Evolutionary conservation across 2,113 vertebrate species (phyloP).

Genomic region (Macquaria australasica): DNA sequence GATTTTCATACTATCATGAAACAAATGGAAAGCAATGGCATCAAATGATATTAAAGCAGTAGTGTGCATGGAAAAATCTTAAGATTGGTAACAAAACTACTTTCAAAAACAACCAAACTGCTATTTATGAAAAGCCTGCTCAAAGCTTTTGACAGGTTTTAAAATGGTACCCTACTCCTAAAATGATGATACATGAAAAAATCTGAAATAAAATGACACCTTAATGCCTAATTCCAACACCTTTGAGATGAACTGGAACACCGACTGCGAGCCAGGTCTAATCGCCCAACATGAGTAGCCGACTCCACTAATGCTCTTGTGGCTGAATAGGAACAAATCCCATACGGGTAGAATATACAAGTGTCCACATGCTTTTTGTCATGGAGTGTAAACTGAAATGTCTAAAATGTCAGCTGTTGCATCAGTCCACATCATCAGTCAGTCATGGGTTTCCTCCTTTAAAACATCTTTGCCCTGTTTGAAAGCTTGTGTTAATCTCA

Average conservation of each 20-base stretch:
- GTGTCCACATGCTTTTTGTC: not conserved
- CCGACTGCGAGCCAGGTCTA: not conserved
- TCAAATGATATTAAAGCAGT: not conserved
- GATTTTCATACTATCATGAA: constrained; percentile 18
- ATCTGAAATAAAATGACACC: no score
- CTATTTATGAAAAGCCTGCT: not conserved
- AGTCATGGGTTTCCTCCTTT: not conserved
- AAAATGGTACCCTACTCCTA: not conserved
- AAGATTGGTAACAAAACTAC: not conserved
- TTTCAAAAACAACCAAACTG: not conserved
- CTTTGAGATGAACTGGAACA: not conserved
- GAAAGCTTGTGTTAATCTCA: not conserved
- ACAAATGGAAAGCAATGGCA: constrained; percentile 1
- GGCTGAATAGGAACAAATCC: not conserved
- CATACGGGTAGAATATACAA: not conserved
- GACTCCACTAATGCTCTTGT: not conserved
- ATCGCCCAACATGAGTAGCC: not conserved
- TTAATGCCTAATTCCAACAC: not conserved
- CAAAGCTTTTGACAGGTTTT: not conserved
- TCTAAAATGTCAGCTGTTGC: not conserved
- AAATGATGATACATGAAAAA: no score
- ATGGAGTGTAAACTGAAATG: not conserved
- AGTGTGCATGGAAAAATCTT: not conserved
- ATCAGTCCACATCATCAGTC: not conserved
- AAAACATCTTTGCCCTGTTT: not conserved